Evolutionary conservation across 92 coral and sea anemone species (phyloP), one percentile per base, ranked within the genome.

Genomic region (Epizoanthus fatuus): DNA sequence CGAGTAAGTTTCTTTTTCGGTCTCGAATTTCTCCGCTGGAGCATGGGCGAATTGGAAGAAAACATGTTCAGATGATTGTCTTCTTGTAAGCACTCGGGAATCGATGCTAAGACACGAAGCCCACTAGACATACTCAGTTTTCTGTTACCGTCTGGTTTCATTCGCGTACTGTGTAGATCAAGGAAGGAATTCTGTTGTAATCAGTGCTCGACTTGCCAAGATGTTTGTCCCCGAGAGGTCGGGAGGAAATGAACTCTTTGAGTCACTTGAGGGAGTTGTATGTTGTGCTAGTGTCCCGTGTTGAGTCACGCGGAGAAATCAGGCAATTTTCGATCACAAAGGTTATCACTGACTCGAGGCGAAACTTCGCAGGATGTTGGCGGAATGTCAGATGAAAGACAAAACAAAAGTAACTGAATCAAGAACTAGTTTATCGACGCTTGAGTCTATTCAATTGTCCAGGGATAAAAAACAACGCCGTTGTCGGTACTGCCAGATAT

Each of bases 1-100:
- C 93, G 83, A 6, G 93, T 81, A 40, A 95, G 91, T 57, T 95
- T 95, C 82, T 92, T 95, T 93, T 95, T 95, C 39, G 94, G 98
- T 25, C 70, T 59, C 8, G 69, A 77, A 59, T 60, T 54, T 77
- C 70, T 40, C 29, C 82, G 82, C 82, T 77, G 82, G 13, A 60
- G 25, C 42, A 77, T 60, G 1, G 82, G 82, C 44, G 82, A 77
- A 62, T 60, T 77, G 17, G 79, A 53, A 74, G 79, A 52, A 74
- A 14, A 35, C 56, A 52, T 29, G 63, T 74, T 74, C 32, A 74
- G n/a, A 16, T 32, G 38, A 37, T 58, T 62, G 32, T 77, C 82
- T 62, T 77, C 82, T 37, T 77, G 82, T 10, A 77, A 62, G 58
- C 82, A 77, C 68, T 77, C 82, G 20, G 82, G 82, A 60, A 77